A percentile compares a stretch with the other conserved stretches of the same genome.
These are phyloP conservation scores for Drosophila phalerata DNA, from an alignment of 2,888 invertebrate species.

Conservation along the genomic window DNA sequence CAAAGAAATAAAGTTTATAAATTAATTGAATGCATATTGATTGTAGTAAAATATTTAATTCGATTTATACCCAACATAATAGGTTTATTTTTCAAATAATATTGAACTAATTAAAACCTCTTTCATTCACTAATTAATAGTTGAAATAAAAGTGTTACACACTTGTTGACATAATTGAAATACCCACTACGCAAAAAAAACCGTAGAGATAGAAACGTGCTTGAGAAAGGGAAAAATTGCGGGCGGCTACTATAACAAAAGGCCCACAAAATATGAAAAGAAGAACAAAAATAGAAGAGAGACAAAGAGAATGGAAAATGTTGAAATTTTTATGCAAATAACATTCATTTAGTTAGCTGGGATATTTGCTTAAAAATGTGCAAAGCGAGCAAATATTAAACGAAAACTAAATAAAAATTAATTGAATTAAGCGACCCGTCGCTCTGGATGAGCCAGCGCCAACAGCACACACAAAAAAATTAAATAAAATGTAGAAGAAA, in stretches of 20 bases:
- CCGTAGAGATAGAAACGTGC: conserved; percentile 22
- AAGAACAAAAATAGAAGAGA: conserved; percentile 4
- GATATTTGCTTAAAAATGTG: conserved; percentile 76
- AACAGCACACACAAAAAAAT: conserved; percentile 14
- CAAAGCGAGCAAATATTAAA: conserved; percentile 72
- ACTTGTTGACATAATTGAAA: neutral
- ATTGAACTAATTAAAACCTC: neutral
- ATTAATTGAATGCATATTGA: neutral
- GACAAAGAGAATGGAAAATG: conserved; percentile 11
- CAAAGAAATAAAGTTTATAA: neutral
- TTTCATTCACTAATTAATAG: conserved; percentile 4
- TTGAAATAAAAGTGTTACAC: neutral
- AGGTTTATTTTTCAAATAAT: neutral
- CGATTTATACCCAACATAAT: neutral
- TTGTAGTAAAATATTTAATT: neutral
- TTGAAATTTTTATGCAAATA: conserved; percentile 76
- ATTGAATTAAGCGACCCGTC: conserved; percentile 74
- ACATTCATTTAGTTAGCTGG: conserved; percentile 74
- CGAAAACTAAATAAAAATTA: conserved; percentile 79
- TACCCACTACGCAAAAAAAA: neutral
- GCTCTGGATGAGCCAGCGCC: conserved; percentile 35
- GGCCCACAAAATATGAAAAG: conserved; percentile 37
- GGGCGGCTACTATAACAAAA: conserved; percentile 40
- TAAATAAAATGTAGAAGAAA: conserved; percentile 16
- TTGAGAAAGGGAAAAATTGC: conserved; percentile 10